phyloP scores from a whole-genome alignment of 2,113 vertebrate species.

The Malurus cyaneus region DNA sequence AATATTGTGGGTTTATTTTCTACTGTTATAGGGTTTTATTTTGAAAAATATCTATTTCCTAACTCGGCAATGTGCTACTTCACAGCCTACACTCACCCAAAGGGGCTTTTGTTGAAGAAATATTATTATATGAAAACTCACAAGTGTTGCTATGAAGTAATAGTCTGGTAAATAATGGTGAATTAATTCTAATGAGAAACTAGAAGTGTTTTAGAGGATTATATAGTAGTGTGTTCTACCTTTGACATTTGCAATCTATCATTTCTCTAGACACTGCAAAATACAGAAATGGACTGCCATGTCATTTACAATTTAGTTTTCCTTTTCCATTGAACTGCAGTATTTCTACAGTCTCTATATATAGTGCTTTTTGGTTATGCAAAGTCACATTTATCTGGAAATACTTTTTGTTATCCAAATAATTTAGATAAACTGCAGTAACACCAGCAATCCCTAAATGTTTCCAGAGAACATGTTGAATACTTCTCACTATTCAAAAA shows the following conservation, averaged over 20 bases:
- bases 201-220: background rate
- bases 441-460: background rate
- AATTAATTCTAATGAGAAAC: background rate
- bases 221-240: background rate
- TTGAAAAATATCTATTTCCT: background rate
- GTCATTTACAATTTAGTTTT: background rate
- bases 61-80: background rate
- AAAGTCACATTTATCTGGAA: background rate
- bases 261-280: background rate
- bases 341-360: background rate
- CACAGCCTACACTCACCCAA: background rate
- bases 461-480: background rate
- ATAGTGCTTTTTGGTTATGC: background rate
- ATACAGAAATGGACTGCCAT: background rate
- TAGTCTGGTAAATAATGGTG: background rate
- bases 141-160: background rate
- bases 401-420: background rate
- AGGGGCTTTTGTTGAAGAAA: background rate
- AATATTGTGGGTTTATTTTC: background rate
- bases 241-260: background rate
- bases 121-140: background rate
- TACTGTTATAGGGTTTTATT: background rate
- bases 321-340: background rate
- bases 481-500: background rate
- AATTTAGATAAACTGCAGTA: conserved; percentile 5